Evolutionary conservation across 2,888 invertebrate species (phyloP).

Genomic region (Esperia sulphurella): DNA sequence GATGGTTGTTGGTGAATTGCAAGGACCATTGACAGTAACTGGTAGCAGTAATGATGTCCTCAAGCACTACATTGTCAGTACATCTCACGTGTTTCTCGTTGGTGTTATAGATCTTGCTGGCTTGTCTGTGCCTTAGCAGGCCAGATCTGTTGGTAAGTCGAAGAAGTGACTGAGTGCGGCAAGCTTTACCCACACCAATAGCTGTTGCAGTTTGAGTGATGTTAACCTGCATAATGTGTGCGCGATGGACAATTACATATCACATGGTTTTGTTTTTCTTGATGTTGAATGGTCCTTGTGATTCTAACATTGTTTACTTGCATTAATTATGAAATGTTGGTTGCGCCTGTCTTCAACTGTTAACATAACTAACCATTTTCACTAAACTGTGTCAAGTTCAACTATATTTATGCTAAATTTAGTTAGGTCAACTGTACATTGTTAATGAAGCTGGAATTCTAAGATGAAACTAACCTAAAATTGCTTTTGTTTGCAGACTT

Average conservation of each 20-base stretch:
- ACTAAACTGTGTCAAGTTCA: conserved; percentile 13
- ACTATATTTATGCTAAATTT: conserved; percentile 14
- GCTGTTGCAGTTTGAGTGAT: conserved; percentile 68
- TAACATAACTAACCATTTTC: conserved; percentile 34
- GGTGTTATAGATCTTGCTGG: conserved; percentile 86
- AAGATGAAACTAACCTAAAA: conserved; percentile 13
- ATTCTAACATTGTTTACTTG: conserved; percentile 64
- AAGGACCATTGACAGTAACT: conserved; percentile 72
- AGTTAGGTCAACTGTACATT: conserved; percentile 17
- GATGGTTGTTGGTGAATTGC: conserved; percentile 69
- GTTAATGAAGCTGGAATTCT: conserved; percentile 3
- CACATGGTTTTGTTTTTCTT: conserved; percentile 53
- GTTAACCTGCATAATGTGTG: conserved; percentile 76
- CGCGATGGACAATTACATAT: conserved; percentile 63
- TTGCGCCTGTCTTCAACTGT: conserved; percentile 17
- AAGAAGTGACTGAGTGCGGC: conserved; percentile 62
- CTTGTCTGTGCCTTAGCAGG: conserved; percentile 87
- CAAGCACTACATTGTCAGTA: conserved; percentile 69
- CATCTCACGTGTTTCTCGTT: conserved; percentile 72
- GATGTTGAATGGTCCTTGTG: conserved; percentile 78
- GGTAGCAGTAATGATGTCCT: conserved; percentile 60
- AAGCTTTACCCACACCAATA: conserved; percentile 64
- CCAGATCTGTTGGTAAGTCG: conserved; percentile 86
- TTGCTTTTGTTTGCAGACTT: neutral
- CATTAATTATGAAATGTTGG: conserved; percentile 11